Evolutionary conservation across 37 sponge, comb jelly and placozoan genomes (phyloP), one percentile per base, ranked within the genome.

Genomic region (Haliclona indistincta): DNA sequence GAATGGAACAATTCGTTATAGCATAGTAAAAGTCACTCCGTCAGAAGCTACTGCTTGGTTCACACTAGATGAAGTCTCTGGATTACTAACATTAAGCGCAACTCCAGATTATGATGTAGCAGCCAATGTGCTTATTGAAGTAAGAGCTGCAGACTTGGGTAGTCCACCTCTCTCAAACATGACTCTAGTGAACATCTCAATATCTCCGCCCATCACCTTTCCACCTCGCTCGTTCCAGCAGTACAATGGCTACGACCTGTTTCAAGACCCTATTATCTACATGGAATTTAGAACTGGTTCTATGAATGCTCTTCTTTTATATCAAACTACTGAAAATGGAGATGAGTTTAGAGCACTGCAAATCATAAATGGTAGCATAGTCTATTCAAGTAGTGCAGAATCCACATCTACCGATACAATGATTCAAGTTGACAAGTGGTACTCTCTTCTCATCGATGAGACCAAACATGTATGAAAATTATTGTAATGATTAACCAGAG

Each of bases 1-100:
- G n/a, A 89, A 91, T 63, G 83, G 80, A 19, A 64, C 75, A 3
- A 44, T 86, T 23, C 7, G 22, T 17, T 91, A 82, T 32, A 26
- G 58, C 5, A 49, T 89, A 22, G 55, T 71, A 29, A 8, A 25
- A 1, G 79, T 80, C 10, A 37, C 68, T 26, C 69, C 76, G 26
- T n/a, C 38, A 38, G 55, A 3, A 33, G 85, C 85, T 5, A 44
- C 23, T 13, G 44, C 54, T 1, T 80, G 78, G 81, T 80, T 89
- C 44, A 15, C 25, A 0, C 51, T 89, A 25, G 36, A 78, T 15
- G n/a, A 47, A 30, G 25, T 39, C 2, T 70, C 64, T 54, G 90
- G 90, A 36, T 38, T 15, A 0, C 63, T 89, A 29, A 28, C 51
- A 22, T 54, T 80, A 7, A 29, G 10, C 7, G 23, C 26, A 0